A percentile compares a stretch with the other conserved stretches of the same genome.
Conservation (phyloP, 53 echinoderm and acorn worm species). For the Paracentrotus lividus region DNA sequence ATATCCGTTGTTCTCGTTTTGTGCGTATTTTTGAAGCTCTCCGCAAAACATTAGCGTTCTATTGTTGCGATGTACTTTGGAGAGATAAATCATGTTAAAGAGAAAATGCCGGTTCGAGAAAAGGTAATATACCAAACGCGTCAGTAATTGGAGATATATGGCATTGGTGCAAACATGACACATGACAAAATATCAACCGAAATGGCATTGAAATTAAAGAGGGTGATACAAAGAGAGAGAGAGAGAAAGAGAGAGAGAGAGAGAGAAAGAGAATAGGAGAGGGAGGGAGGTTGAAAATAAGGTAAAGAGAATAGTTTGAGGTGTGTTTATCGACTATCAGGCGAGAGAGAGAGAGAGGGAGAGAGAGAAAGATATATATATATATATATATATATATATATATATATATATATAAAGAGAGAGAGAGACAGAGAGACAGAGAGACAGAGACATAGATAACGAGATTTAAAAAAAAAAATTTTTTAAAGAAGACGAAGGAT, state of each 20-base stretch:
- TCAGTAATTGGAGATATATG: slow-evolving; percentile 4
- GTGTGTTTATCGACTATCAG: not conserved
- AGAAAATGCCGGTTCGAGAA: not conserved
- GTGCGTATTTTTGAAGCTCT: not conserved
- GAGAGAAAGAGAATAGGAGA: not conserved
- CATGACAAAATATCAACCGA: not conserved
- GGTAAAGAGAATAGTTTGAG: not conserved
- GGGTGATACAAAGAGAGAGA: not conserved
- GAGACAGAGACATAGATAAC: not conserved
- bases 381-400: too few species aligned
- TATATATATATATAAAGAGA: not conserved
- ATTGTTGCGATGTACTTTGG: not conserved
- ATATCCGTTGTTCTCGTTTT: not conserved
- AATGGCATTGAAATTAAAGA: not conserved
- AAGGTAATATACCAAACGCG: slow-evolving; percentile 30
- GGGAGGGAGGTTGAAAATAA: not conserved
- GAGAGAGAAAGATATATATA: not conserved
- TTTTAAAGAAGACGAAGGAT: too few species aligned
- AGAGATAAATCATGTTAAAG: not conserved
- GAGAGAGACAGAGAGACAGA: not conserved
- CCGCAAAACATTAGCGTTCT: not conserved
- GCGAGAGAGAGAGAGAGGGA: not conserved
- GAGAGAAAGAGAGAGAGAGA: not conserved
- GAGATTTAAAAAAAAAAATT: too few species aligned
- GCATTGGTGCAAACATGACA: slow-evolving; percentile 5